Base-by-base conservation (phyloP, 2,797 vertebrate genomes). In the Notolepis coatsorum region DNA sequence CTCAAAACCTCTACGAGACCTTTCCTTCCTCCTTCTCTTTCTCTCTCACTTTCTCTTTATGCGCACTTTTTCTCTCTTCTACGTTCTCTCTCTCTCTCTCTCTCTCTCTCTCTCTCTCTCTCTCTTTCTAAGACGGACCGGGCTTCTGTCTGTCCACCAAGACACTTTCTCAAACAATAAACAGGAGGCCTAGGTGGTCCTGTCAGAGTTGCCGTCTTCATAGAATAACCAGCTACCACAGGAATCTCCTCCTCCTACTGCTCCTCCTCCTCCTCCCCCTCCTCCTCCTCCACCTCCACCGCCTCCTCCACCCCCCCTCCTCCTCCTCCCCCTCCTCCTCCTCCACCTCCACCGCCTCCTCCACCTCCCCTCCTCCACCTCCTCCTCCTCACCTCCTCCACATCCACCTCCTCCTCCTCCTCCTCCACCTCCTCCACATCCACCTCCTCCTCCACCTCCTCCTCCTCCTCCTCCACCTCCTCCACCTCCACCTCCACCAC, bases 111-210 rank as follows among this genome's bases (percentile, higher is more conserved):
- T 21, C 23, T 61, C 37, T 3, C 31, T 71, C 5, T 65, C 42
- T 57, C 67, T 72, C 73, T 56, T 56, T 69, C 58, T 63, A 58
- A 21, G 43, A 63, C 30, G 24, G 71, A 67, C 74, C 80, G 87
- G 57, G 82, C 87, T 90, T 87, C 80, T 83, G 83, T 87, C 80
- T 83, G 83, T 85, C 86, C 91, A 88, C 88, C 77, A 87, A 88
- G 85, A 83, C 86, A 90, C 88, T 79, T 88, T 86, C 80, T 89
- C 86, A 84, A 93, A 94, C 91, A 93, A 95, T 94, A 96, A 96
- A 94, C 93, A 93, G 18, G 87, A 82, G 88, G 78, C 72, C 85
- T 69, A 84, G 94, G 94, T 95, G 95, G 93, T 95, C 94, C 89
- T 90, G 92, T 94, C 92, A 92, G 74, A 74, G 82, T 68, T 64